phyloP scores from a whole-genome alignment of 2,113 vertebrate genomes.

The Gymnobelideus leadbeateri region DNA sequence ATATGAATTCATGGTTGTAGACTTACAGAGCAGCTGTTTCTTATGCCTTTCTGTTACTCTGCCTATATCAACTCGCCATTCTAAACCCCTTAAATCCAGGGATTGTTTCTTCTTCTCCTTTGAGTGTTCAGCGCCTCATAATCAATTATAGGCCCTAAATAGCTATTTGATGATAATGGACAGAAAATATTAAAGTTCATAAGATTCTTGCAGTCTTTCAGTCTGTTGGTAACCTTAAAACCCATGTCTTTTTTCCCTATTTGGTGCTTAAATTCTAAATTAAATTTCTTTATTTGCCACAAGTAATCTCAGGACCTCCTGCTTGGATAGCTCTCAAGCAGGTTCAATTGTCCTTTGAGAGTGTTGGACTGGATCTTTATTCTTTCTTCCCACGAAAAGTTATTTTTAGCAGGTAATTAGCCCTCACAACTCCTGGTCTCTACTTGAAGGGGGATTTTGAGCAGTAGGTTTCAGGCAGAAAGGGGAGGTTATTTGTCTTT shows the following conservation, averaged over 20 bases:
- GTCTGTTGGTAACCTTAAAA: background rate
- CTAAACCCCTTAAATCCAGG: background rate
- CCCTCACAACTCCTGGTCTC: background rate
- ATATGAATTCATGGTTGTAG: background rate
- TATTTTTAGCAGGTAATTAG: conserved; percentile 2
- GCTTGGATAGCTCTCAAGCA: background rate
- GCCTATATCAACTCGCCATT: background rate
- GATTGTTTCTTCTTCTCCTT: background rate
- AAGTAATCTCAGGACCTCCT: background rate
- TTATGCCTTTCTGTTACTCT: background rate
- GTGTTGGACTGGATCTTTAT: background rate
- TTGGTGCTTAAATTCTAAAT: background rate
- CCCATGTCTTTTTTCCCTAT: background rate
- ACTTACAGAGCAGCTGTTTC: background rate
- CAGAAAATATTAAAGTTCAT: background rate
- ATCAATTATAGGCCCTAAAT: background rate
- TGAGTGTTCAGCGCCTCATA: background rate
- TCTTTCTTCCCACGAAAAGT: background rate
- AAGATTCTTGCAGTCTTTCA: background rate
- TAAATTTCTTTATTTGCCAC: background rate
- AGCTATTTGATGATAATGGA: background rate
- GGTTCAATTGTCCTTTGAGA: background rate
- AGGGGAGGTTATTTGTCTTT: background rate
- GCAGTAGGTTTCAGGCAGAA: background rate
- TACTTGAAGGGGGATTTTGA: background rate